Base-by-base conservation (phyloP, 2,888 invertebrate genomes). In the Heliconius ismenius region DNA sequence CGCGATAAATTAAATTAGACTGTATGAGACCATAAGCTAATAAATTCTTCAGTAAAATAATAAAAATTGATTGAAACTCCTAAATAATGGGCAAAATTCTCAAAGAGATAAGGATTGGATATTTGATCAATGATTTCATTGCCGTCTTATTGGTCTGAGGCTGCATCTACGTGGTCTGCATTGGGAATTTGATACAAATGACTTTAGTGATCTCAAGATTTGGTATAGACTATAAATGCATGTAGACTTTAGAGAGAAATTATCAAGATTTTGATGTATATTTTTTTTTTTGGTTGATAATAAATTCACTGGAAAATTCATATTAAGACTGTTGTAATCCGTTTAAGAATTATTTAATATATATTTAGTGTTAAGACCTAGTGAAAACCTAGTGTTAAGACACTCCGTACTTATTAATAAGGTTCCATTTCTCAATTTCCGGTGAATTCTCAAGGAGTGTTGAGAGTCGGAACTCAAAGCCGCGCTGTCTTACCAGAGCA, bases 81-180 rank as follows among this genome's bases (percentile, higher is more conserved):
- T 11, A 60, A 26, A 26, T 54, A n/a, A 36, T 39, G 72, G 24
- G 36, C 60, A 60, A 72, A 72, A 36, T n/a, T 39, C 73, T 39
- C n/a, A 11, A 18, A 60, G 26, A 62, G 21, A 18, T 58, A 43
- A 39, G 0, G 32, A 15, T 60, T 32, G 58, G 60, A 9, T 60
- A 60, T 62, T 39, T 62, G 39, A 69, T 54, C 43, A 43, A 43
- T 68, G 26, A 68, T 26, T 68, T 68, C 43, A 68, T 68, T 68
- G n/a, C 43, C 10, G 6, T 26, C 6, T 28, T 70, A 32, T 28
- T 28, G 54, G 54, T 13, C 69, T 69, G 54, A 10, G 21, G 28
- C 32, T 54, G 54, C 54, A 54, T 43, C 26, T 68, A 68, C 68
- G 68, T 68, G 68, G 68, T 49, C 26, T 68, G 43, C 68, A 68